These are phyloP conservation scores for Rhynchotus rufescens DNA, from an alignment of 2,797 vertebrate genomes.

Conservation along the genomic window DNA sequence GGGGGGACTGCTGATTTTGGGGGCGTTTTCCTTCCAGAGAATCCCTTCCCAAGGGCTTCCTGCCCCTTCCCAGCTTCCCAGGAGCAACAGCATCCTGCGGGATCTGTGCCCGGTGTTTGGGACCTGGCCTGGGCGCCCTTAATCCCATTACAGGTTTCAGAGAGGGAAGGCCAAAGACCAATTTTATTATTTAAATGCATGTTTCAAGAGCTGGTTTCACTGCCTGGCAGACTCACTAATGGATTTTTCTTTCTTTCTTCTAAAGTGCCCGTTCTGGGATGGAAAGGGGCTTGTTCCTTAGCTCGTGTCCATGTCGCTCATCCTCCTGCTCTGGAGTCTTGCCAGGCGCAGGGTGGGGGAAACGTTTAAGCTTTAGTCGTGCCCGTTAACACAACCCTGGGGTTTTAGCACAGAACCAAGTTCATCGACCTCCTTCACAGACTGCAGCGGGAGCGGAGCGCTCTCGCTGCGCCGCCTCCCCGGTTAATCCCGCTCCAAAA, in stretches of 20 bases:
- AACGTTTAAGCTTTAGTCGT: neutral
- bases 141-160: neutral
- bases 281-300: neutral
- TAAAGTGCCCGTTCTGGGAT: neutral
- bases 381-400: fast-evolving
- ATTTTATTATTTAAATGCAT: fast-evolving
- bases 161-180: too few relatives aligned
- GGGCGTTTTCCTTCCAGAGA: constrained; percentile 4
- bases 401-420: neutral
- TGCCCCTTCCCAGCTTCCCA: neutral
- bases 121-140: neutral
- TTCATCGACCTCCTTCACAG: neutral
- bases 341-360: constrained; percentile 31
- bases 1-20: neutral
- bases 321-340: neutral
- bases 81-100: neutral
- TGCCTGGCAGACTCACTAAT: neutral
- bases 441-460: constrained; percentile 29
- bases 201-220: neutral
- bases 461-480: constrained; percentile 29
- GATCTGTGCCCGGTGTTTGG: neutral
- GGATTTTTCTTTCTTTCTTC: neutral
- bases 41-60: neutral
- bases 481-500: neutral
- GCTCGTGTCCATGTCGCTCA: neutral